Evolutionary conservation across 2,888 invertebrate species (phyloP).

Genomic region (Dastarcus helophoroides): DNA sequence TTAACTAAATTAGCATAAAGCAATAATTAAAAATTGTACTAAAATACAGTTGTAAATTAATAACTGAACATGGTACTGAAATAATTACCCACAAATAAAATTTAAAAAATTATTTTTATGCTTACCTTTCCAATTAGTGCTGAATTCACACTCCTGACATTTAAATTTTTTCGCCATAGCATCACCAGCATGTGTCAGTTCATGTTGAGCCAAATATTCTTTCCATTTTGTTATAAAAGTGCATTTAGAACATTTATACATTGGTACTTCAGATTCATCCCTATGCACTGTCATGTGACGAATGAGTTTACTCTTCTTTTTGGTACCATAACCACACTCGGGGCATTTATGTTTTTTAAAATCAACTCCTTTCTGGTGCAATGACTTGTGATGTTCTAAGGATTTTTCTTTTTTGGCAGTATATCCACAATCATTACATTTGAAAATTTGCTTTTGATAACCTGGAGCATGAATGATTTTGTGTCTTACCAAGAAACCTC

Average conservation of each 20-base stretch:
- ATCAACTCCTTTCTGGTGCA: slow-evolving; percentile 9
- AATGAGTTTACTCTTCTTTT: slow-evolving; percentile 9
- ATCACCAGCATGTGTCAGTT: slow-evolving; percentile 6
- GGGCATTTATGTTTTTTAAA: slow-evolving; percentile 11
- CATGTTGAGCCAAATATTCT: slow-evolving; percentile 10
- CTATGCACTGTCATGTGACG: slow-evolving; percentile 9
- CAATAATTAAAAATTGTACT: too few species aligned
- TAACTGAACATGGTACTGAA: not conserved
- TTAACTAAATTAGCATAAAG: too few species aligned
- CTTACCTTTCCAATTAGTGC: slow-evolving; percentile 11
- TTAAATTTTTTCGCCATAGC: slow-evolving; percentile 10
- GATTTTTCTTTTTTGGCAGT: slow-evolving; percentile 10
- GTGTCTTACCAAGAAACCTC: slow-evolving; percentile 9
- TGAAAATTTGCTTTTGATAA: slow-evolving; percentile 9
- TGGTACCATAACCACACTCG: slow-evolving; percentile 7
- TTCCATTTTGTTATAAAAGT: slow-evolving; percentile 11
- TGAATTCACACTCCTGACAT: slow-evolving; percentile 10
- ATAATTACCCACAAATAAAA: too few species aligned
- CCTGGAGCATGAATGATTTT: slow-evolving; percentile 9
- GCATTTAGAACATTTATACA: slow-evolving; percentile 10
- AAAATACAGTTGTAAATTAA: not conserved
- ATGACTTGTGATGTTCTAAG: slow-evolving; percentile 6
- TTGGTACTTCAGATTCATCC: slow-evolving; percentile 8
- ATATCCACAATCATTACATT: slow-evolving; percentile 10
- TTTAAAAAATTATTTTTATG: not conserved